Evolutionary conservation across 2,797 vertebrate genomes (phyloP).

Genomic region (Cyprinodon diabolis): DNA sequence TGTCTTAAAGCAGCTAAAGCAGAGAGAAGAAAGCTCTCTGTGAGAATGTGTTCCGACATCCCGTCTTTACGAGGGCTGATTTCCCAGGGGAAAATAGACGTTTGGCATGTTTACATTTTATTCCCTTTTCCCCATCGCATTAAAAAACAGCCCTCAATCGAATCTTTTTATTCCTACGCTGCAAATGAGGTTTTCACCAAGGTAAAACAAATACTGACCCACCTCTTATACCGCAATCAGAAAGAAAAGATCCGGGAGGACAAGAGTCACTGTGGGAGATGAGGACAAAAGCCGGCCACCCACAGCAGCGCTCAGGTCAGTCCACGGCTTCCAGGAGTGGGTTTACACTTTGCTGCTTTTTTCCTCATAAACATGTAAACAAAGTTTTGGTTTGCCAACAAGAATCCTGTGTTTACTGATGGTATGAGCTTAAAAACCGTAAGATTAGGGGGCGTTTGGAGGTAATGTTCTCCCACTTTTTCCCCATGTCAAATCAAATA

Average conservation of each 20-base stretch:
- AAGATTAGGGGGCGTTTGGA: not conserved
- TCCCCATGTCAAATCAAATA: constrained; percentile 19
- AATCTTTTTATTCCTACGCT: constrained; percentile 4
- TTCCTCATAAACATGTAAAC: constrained; percentile 16
- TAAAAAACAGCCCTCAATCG: constrained; percentile 17
- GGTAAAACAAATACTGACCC: constrained; percentile 65
- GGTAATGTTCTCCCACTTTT: constrained; percentile 25
- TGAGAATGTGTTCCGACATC: constrained; percentile 67
- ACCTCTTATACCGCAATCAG: constrained; percentile 42
- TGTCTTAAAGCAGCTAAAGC: constrained; percentile 40
- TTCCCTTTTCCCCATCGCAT: constrained; percentile 57
- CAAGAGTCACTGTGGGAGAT: constrained; percentile 20
- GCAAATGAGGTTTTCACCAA: constrained; percentile 32
- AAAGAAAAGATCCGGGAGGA: constrained; percentile 34
- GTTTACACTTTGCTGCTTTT: constrained; percentile 24
- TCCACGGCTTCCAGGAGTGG: not conserved
- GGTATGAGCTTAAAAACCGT: constrained; percentile 11
- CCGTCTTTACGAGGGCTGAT: constrained; percentile 63
- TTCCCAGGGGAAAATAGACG: constrained; percentile 56
- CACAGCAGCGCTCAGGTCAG: constrained; percentile 9
- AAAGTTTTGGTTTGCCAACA: constrained; percentile 8
- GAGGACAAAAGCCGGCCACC: constrained; percentile 19
- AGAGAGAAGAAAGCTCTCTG: constrained; percentile 27
- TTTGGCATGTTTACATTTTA: constrained; percentile 74
- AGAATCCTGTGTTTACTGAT: not conserved